Conservation (phyloP, 2,113 vertebrate species). For the Amblyopsis rosae region DNA sequence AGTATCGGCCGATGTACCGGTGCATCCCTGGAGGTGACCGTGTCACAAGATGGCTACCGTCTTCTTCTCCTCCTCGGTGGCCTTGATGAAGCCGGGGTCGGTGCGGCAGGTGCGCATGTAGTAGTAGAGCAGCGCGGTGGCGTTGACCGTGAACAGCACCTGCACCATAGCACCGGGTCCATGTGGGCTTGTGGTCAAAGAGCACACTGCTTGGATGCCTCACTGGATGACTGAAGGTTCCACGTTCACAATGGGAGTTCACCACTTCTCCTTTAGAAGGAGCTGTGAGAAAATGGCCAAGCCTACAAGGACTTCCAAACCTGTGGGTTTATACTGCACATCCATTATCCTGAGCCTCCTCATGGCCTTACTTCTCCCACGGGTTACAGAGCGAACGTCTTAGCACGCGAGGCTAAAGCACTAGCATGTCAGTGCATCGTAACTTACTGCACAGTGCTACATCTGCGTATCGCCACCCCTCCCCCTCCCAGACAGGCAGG, state of each 20-base stretch:
- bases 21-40: too few species aligned
- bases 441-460: too few species aligned
- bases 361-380: not conserved
- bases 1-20: too few species aligned
- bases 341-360: not conserved
- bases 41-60: conserved; percentile 71
- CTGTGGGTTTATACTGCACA: not conserved
- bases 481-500: not conserved
- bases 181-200: conserved; percentile 84
- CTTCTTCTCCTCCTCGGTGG: conserved; percentile 89
- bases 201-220: not conserved
- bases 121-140: conserved; percentile 83
- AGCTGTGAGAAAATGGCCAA: too few species aligned
- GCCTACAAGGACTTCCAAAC: too few species aligned
- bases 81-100: conserved; percentile 86
- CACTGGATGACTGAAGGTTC: not conserved
- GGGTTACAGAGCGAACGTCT: too few species aligned
- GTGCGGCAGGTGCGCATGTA: conserved; percentile 87
- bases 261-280: too few species aligned
- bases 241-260: too few species aligned
- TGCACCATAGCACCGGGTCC: conserved; percentile 65
- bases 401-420: too few species aligned
- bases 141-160: conserved; percentile 77
- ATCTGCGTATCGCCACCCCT: too few species aligned
- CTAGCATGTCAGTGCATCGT: too few species aligned